Conservation (phyloP, 2,888 invertebrate species). For the Eupithecia centaureata region DNA sequence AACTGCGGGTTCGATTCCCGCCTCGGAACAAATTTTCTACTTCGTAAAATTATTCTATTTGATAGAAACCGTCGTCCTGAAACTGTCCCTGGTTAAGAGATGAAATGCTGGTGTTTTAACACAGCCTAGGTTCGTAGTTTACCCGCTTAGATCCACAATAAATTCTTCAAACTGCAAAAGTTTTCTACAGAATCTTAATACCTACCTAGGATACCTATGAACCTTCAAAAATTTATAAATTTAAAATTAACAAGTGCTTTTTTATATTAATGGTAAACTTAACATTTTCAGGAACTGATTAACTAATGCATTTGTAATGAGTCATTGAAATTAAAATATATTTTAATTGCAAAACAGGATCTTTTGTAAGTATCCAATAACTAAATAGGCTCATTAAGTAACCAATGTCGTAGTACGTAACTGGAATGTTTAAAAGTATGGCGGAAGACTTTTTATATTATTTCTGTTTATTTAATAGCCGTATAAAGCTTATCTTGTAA, state of each 20-base stretch:
- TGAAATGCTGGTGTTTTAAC: too few relatives aligned
- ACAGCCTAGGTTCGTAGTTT: background rate
- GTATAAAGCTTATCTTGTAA: background rate
- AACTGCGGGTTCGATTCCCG: background rate
- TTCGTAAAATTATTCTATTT: too few relatives aligned
- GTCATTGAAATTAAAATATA: background rate
- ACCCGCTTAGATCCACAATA: too few relatives aligned
- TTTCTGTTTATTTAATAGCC: background rate
- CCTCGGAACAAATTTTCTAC: too few relatives aligned
- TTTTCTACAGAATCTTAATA: too few relatives aligned
- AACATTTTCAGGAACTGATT: conserved; percentile 6
- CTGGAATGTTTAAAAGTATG: background rate
- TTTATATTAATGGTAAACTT: background rate
- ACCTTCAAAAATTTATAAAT: too few relatives aligned
- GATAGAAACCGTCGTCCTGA: too few relatives aligned
- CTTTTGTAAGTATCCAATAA: background rate
- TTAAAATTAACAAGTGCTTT: too few relatives aligned
- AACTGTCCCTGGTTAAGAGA: too few relatives aligned
- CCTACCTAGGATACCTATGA: too few relatives aligned
- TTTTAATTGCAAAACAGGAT: background rate
- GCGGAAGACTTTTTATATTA: conserved; percentile 1
- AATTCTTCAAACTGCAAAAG: too few relatives aligned
- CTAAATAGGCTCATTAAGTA: background rate
- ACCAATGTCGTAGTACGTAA: background rate
- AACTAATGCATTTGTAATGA: background rate